Base-by-base conservation (phyloP, 2,888 invertebrate genomes). In the Synanthedon formicaeformis region DNA sequence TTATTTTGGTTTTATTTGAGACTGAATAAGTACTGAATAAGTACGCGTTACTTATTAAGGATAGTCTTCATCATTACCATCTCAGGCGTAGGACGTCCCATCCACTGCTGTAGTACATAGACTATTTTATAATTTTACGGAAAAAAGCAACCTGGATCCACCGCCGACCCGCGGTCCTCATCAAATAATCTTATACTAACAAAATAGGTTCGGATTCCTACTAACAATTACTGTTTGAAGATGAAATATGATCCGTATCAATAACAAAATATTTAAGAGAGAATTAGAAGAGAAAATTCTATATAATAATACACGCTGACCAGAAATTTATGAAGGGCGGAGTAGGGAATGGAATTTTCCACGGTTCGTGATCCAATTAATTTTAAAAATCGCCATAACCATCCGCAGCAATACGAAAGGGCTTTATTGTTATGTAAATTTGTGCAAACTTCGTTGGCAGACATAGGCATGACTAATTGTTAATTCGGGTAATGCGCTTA, bases 361-460 rank as follows among this genome's bases (percentile, higher is more conserved):
- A 83, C 77, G 84, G 82, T 76, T 67, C 71, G 75, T 70, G 74
- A 78, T 74, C 81, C 84, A 85, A 86, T 87, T 87, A 87, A 87
- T 86, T 85, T 78, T 71, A 83, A 84, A 84, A 87, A 85, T 83
- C 78, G 78, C 78, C 81, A 75, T 77, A 75, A 73, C 79, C 71
- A 65, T 69, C 70, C 65, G 62, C 64, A 67, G 64, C 64, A 65
- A 63, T 63, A 65, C 66, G 66, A 71, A 75, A 79, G 81, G 82
- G 81, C 75, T 76, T 78, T 80, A 83, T 87, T 87, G 86, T 87
- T 81, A 86, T 87, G 86, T 84, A 85, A 85, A 87, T 87, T 75
- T 80, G 79, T 75, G 83, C 81, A 81, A 85, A 86, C 82, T 85
- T 81, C 72, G 76, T 69, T 66, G 75, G 69, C 82, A 82, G 81